These are phyloP conservation scores for Synanthedon vespiformis DNA, from an alignment of 2,888 invertebrate genomes.

Conservation along the genomic window DNA sequence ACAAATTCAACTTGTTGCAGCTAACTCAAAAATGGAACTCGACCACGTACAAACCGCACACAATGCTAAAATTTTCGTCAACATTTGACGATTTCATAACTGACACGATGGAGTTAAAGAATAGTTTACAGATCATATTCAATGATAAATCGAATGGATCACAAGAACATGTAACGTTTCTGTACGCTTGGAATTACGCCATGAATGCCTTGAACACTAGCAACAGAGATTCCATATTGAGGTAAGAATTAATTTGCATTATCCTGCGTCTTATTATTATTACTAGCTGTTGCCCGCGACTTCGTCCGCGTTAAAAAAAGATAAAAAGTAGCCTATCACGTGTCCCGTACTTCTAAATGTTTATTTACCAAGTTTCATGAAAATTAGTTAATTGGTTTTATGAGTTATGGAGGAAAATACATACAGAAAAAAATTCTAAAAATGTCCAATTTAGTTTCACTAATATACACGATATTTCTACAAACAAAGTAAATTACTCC, in stretches of 20 bases:
- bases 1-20: neutral
- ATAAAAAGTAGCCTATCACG: too few species aligned
- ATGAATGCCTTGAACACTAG: constrained; percentile 23
- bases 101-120: constrained; percentile 27
- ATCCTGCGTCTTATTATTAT: too few species aligned
- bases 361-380: too few species aligned
- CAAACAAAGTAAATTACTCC: too few species aligned
- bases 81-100: constrained; percentile 38
- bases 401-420: too few species aligned
- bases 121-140: constrained; percentile 19
- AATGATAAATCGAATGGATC: constrained; percentile 13
- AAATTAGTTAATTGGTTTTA: too few species aligned
- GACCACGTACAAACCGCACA: constrained; percentile 29
- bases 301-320: too few species aligned
- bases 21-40: constrained; percentile 23
- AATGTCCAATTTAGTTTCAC: too few species aligned
- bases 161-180: constrained; percentile 17
- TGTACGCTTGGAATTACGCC: constrained; percentile 32
- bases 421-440: too few species aligned
- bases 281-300: too few species aligned
- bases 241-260: constrained; percentile 17
- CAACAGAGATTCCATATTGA: constrained; percentile 24
- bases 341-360: too few species aligned
- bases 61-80: constrained; percentile 45
- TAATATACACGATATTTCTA: too few species aligned